Base-by-base conservation (phyloP, 2,888 invertebrate species). In the Hedya salicella region DNA sequence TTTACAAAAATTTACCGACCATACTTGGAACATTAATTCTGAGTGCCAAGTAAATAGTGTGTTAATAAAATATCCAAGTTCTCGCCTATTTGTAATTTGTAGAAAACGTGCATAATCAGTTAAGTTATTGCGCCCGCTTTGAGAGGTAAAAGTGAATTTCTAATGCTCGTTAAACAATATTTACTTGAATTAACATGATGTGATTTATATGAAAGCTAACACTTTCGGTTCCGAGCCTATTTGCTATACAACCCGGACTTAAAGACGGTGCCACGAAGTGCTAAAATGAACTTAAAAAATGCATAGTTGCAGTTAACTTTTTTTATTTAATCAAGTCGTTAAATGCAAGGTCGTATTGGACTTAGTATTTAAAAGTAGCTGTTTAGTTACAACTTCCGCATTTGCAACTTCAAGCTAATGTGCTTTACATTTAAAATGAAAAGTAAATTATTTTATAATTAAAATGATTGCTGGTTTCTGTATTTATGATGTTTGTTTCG, bases 121-220 rank as follows among this genome's bases (percentile, higher is more conserved):
- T 61, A 44, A 64, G 36, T 65, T 60, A 46, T 50, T 39, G 19
- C 59, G 17, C 21, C 25, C 19, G 14, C 61, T 52, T 19, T 32
- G 25, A 65, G 42, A 52, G 17, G 52, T 46, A 52, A 59, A 19
- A 65, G 52, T 39, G 17, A 60, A 65, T 65, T 65, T 65, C 65
- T 65, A 65, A 59, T 59, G 42, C 52, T 40, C 46, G 39, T 64
- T 21, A 64, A 60, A 53, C 19, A 19, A 56, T 42, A 42, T 65
- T 65, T 32, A 53, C 39, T 48, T 21, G 48, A 14, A 49, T 36
- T 16, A 46, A 52, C 52, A 17, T 52, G n/a, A 36, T 17, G 13
- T 57, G 44, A 17, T 57, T 62, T 46, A 46, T 46, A 60, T 11
- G 59, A 65, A 59, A 59, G 59, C 46, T 46, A 39, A 6, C 13